These are phyloP conservation scores for Nomada hirtipes DNA, from an alignment of 2,888 invertebrate species.

Conservation along the genomic window DNA sequence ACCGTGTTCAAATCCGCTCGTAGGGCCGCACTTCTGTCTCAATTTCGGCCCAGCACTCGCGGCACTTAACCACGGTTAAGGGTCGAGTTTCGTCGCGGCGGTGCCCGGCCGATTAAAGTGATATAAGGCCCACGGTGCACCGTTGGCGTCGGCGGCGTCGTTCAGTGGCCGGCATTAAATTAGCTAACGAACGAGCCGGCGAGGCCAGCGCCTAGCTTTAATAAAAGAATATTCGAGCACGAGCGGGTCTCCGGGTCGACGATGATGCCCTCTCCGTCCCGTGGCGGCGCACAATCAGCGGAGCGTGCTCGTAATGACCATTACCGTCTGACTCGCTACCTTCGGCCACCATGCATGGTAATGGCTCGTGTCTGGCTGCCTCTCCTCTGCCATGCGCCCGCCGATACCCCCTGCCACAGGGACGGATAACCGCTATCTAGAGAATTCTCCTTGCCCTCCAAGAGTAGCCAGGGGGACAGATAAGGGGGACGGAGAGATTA, in stretches of 20 bases:
- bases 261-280: constrained; percentile 83
- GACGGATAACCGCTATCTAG: constrained; percentile 70
- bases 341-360: constrained; percentile 78
- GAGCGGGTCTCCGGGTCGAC: constrained; percentile 83
- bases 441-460: neutral
- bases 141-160: constrained; percentile 52
- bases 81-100: constrained; percentile 46
- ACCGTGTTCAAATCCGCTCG: neutral
- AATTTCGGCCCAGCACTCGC: constrained; percentile 4
- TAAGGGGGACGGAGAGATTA: constrained; percentile 54
- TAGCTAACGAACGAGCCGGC: constrained; percentile 79
- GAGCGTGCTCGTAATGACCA: constrained; percentile 84
- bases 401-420: constrained; percentile 66
- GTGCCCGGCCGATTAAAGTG: constrained; percentile 59
- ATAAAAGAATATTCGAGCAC: constrained; percentile 79
- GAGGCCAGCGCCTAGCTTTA: constrained; percentile 75
- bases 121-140: constrained; percentile 55
- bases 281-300: constrained; percentile 83
- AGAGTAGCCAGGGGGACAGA: constrained; percentile 45
- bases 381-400: constrained; percentile 60
- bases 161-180: constrained; percentile 78
- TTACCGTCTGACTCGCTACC: constrained; percentile 81
- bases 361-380: constrained; percentile 80
- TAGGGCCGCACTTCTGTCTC: neutral
- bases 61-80: constrained; percentile 25